These are phyloP conservation scores for Polypterus senegalus DNA, from an alignment of 2,113 vertebrate species.

Conservation along the genomic window DNA sequence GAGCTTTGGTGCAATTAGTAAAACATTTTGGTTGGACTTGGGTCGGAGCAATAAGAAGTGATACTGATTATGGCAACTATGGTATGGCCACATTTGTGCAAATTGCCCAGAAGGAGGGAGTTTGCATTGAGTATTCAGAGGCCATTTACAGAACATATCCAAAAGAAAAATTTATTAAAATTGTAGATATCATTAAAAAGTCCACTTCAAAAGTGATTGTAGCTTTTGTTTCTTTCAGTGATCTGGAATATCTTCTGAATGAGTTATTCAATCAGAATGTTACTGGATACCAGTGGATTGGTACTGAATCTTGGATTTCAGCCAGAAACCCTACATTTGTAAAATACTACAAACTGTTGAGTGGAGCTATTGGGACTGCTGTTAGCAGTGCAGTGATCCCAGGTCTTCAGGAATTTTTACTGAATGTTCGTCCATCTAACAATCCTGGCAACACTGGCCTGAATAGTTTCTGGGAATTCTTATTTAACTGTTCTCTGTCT, in stretches of 20 bases:
- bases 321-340: background rate
- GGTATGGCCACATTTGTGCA: conserved; percentile 11
- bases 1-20: conserved; percentile 12
- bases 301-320: background rate
- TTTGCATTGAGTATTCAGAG: conserved; percentile 12
- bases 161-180: conserved; percentile 8
- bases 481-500: background rate
- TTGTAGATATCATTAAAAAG: conserved; percentile 8
- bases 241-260: conserved; percentile 10
- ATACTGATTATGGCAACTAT: conserved; percentile 7
- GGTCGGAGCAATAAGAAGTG: conserved; percentile 9
- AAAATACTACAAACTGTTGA: background rate
- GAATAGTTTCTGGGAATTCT: conserved; percentile 4
- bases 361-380: conserved; percentile 5
- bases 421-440: conserved; percentile 4
- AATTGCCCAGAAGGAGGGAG: background rate
- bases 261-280: conserved; percentile 14
- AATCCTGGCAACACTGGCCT: conserved; percentile 1
- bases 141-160: conserved; percentile 8
- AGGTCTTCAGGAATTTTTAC: conserved; percentile 1
- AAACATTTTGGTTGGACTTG: conserved; percentile 17
- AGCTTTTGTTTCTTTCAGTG: conserved; percentile 3
- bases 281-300: conserved; percentile 14
- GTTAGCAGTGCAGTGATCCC: background rate
- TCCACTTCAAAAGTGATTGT: conserved; percentile 10